Evolutionary conservation across 2,113 vertebrate genomes (phyloP), one percentile per base, ranked within the genome.

Genomic region (Trachemys scripta): DNA sequence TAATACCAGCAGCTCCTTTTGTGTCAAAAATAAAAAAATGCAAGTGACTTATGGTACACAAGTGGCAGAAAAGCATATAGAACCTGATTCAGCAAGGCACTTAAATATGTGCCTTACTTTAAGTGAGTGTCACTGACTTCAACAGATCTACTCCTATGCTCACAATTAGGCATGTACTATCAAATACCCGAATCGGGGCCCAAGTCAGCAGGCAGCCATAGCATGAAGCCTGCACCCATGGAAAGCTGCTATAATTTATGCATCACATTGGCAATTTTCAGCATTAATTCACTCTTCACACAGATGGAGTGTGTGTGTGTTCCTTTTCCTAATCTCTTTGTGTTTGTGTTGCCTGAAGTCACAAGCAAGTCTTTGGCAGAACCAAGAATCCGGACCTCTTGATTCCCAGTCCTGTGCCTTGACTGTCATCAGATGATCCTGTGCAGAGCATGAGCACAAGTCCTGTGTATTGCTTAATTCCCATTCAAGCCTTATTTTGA

Each of bases 211-310:
- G 35, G 1, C 1, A 2, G 62, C 7, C 88, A 10, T 47, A 83
- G 78, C 38, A 54, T 9, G 4, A 90, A 82, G 80, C 53, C 13
- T 24, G 49, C 5, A 90, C 91, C 92, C 69, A 72, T 90, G 84
- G 84, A 89, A 89, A 92, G 82, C 76, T 93, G 88, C 79, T 94
- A 72, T 92, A 95, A 85, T 82, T 76, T 94, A 84, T 76, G 22
- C 57, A 92, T 86, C 92, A 80, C 85, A 62, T 87, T 91, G 94
- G 90, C 95, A 88, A 16, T 0, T 62, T 38, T 31, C 65, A 91
- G 62, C 88, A 75, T 11, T 83, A 56, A 3, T 9, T 76, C 6
- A 80, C 89, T 80, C 92, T 92, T 85, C 94, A 82, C 92, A 96
- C 96, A 83, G 62, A 57, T 45, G 89, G n/a, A 1, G 25, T 19